Conservation (phyloP, 35 echinoderm and acorn worm species). For the Apostichopus californicus region DNA sequence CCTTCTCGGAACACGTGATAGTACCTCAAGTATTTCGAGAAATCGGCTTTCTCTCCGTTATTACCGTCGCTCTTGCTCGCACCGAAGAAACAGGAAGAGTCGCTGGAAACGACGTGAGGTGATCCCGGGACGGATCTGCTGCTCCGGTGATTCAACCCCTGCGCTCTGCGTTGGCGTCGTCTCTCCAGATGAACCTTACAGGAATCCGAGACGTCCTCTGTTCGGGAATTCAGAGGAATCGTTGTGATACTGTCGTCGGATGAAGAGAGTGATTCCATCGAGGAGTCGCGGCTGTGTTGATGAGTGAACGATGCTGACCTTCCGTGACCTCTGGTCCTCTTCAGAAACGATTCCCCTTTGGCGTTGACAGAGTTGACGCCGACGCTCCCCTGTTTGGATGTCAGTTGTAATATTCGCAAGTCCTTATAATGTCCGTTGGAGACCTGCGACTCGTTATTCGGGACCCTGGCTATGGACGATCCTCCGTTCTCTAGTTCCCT, state of each 20-base stretch:
- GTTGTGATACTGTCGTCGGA: slow-evolving; percentile 90
- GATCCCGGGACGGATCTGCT: neutral
- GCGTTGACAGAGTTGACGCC: slow-evolving; percentile 70
- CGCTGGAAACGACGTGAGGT: neutral
- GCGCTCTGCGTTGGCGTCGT: neutral
- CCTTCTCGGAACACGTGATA: slow-evolving; percentile 99
- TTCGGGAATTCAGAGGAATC: slow-evolving; percentile 59
- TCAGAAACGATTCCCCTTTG: slow-evolving; percentile 61
- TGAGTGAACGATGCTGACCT: slow-evolving; percentile 23
- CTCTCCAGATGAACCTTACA: slow-evolving; percentile 23
- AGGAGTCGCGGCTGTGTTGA: slow-evolving; percentile 58
- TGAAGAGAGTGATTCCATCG: slow-evolving; percentile 83
- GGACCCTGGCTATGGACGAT: neutral
- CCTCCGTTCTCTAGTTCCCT: neutral
- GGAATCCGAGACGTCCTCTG: slow-evolving; percentile 16
- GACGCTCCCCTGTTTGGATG: slow-evolving; percentile 54
- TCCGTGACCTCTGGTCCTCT: neutral
- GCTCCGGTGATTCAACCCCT: neutral
- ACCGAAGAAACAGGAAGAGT: neutral
- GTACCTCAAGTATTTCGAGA: slow-evolving; percentile 77
- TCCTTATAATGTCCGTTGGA: slow-evolving; percentile 39
- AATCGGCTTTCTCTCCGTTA: slow-evolving; percentile 53
- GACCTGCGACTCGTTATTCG: neutral
- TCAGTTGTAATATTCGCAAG: slow-evolving; percentile 1
- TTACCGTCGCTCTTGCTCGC: neutral